Base-by-base conservation (phyloP, 2,797 vertebrate species). In the Cyprinella venusta region DNA sequence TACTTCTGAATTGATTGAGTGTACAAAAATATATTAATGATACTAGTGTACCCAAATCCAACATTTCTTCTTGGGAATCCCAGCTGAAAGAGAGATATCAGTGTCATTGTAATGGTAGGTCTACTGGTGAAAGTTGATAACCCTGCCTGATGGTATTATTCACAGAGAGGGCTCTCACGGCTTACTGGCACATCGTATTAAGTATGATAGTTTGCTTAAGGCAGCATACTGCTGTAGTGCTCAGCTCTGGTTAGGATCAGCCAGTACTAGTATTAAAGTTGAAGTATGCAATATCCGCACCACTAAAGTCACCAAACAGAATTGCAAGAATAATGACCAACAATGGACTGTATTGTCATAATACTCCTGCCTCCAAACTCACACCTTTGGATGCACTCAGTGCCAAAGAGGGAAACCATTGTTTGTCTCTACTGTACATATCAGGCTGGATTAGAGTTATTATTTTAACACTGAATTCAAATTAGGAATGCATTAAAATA, bases 151-250 rank as follows among this genome's bases (percentile, higher is more conserved):
- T 80, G 71, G 61, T 79, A 87, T 89, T 87, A 84, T 82, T 82
- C 52, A 86, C 48, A 68, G 69, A 83, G 83, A 78, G 26, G 74
- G 69, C 78, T 84, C 70, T 83, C 64, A 64, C 36, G 18, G 74
- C 64, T 86, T 84, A 30, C 83, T 88, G 87, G 83, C 87, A 88
- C 78, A 78, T 85, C 84, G 78, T 70, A 86, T 88, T 88, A 88
- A 85, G 26, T 68, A 68, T 85, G 84, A 85, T 81, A 64, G 70
- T 64, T 88, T 81, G 87, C 87, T 88, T 81, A 67, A 81, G 83
- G 87, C 87, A 76, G 83, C 56, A 19, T 83, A 78, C 83, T 86
- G 82, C 72, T 82, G 80, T 68, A 81, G 50, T 72, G 67, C 59
- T 82, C 79, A 84, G 30, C 70, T 82, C 76, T 63, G 71, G 75